Evolutionary conservation across 2,888 invertebrate genomes (phyloP).

Genomic region (Bellardia bayeri): DNA sequence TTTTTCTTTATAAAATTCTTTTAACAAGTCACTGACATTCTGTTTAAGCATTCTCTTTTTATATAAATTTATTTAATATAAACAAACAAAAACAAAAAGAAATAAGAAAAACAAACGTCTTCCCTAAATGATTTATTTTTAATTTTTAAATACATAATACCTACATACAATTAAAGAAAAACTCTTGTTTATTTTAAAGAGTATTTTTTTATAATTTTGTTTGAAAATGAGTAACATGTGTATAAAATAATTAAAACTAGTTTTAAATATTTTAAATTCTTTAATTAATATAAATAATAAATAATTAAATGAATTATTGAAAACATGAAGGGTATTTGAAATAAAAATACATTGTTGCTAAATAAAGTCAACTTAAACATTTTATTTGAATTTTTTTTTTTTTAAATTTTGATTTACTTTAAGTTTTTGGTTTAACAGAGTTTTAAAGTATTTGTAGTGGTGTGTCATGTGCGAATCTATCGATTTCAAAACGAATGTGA

Average conservation of each 20-base stretch:
- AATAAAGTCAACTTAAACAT: conserved; percentile 17
- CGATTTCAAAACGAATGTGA: too few species aligned
- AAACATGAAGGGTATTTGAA: conserved; percentile 8
- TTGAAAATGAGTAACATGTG: conserved; percentile 15
- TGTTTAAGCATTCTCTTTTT: conserved; percentile 62
- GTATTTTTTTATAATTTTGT: conserved; percentile 5
- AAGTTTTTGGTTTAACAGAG: too few species aligned
- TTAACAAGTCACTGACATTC: conserved; percentile 58
- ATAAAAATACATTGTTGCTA: conserved; percentile 33
- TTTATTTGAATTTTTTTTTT: not conserved
- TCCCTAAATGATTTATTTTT: conserved; percentile 62
- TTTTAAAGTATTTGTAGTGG: too few species aligned
- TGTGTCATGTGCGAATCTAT: too few species aligned
- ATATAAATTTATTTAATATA: conserved; percentile 37
- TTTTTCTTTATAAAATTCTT: conserved; percentile 10
- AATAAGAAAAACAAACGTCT: conserved; percentile 45
- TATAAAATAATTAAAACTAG: conserved; percentile 48
- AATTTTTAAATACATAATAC: not conserved
- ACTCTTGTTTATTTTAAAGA: conserved; percentile 22
- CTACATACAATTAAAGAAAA: conserved; percentile 6
- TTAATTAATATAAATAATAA: conserved; percentile 31
- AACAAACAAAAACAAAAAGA: conserved; percentile 5
- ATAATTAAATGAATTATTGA: conserved; percentile 11
- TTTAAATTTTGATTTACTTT: not conserved
- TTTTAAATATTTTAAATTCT: conserved; percentile 45